phyloP scores from a whole-genome alignment of 2,113 vertebrate species.

The Cranoglanis bouderius region DNA sequence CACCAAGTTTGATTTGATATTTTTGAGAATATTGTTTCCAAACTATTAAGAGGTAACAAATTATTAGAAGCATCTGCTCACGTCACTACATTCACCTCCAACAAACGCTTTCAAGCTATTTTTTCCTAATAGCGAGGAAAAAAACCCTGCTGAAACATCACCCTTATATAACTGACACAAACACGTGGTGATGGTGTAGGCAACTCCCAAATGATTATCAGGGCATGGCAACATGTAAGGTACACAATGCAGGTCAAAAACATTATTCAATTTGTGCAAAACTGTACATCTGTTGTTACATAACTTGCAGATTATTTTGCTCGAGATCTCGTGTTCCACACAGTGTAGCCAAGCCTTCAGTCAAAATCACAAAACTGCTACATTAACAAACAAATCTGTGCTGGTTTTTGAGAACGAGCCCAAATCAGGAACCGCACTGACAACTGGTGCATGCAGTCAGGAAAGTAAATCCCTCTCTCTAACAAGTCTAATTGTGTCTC shows the following conservation, averaged over 20 bases:
- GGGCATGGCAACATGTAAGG: slow-evolving; percentile 6
- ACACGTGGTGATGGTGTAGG: neutral
- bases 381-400: slow-evolving; percentile 5
- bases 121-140: neutral
- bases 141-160: neutral
- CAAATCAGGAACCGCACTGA: slow-evolving; percentile 13
- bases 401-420: neutral
- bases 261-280: neutral
- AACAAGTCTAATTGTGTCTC: slow-evolving; percentile 41
- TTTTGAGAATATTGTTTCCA: neutral
- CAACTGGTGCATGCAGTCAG: slow-evolving; percentile 36
- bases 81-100: neutral
- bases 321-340: neutral
- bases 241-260: slow-evolving; percentile 5
- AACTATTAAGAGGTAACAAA: neutral
- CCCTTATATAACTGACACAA: slow-evolving; percentile 3
- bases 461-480: slow-evolving; percentile 44
- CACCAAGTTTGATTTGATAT: neutral
- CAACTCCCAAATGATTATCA: neutral
- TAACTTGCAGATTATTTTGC: neutral
- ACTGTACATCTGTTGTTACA: neutral
- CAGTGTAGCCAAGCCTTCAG: neutral
- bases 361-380: neutral
- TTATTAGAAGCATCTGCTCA: neutral
- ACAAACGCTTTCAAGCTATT: neutral